Evolutionary conservation across 2,888 invertebrate genomes (phyloP).

Genomic region (Nezara viridula): DNA sequence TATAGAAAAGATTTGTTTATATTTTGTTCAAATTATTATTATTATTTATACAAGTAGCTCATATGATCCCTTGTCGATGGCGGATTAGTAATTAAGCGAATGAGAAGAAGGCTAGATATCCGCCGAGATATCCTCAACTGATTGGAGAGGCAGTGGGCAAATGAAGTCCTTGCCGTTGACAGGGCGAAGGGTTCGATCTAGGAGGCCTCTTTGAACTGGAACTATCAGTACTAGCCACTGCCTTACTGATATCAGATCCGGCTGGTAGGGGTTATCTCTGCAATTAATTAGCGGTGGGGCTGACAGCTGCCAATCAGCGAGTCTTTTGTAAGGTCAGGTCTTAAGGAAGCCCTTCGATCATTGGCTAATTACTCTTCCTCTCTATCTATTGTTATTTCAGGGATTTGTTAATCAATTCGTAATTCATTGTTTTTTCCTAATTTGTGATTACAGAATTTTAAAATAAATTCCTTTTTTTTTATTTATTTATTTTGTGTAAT

Average conservation of each 20-base stretch:
- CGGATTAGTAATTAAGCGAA: neutral
- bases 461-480: too few species aligned
- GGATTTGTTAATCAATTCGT: too few species aligned
- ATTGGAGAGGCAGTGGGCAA: neutral
- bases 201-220: neutral
- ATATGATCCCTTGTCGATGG: too few species aligned
- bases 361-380: neutral
- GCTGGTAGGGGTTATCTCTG: neutral
- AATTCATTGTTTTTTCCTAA: too few species aligned
- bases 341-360: neutral
- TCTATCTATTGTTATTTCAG: too few species aligned
- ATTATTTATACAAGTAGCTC: too few species aligned
- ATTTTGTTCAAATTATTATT: too few species aligned
- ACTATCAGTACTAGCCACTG: neutral
- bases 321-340: neutral
- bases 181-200: neutral
- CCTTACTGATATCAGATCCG: neutral
- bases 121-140: neutral
- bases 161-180: neutral
- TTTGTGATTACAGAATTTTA: too few species aligned
- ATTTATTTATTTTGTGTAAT: too few species aligned
- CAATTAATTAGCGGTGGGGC: neutral
- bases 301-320: neutral
- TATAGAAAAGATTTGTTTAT: too few species aligned
- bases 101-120: neutral